Conservation (phyloP, 2,797 vertebrate genomes). For the Gymnocypris eckloni region DNA sequence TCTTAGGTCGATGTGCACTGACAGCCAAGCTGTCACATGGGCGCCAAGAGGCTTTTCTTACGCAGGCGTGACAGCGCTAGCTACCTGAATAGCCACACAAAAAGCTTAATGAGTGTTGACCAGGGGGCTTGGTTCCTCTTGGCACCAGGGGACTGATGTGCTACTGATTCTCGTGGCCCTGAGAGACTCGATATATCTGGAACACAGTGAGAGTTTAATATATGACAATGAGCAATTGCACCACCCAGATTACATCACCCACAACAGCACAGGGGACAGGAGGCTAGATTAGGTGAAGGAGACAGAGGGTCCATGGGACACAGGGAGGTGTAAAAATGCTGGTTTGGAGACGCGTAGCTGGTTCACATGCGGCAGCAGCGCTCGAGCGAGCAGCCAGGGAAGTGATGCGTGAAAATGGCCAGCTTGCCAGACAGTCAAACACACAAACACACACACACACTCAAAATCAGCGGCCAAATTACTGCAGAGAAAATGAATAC, state of each 20-base stretch:
- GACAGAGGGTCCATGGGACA: conserved; percentile 49
- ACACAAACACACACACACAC: conserved; percentile 8
- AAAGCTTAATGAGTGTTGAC: conserved; percentile 46
- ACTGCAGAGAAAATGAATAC: conserved; percentile 81
- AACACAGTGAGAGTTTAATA: conserved; percentile 43
- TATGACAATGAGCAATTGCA: conserved; percentile 56
- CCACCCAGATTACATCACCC: conserved; percentile 53
- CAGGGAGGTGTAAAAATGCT: conserved; percentile 27
- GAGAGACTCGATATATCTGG: conserved; percentile 38
- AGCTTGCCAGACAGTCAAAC: conserved; percentile 38
- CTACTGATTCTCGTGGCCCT: not conserved
- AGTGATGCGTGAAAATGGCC: conserved; percentile 47
- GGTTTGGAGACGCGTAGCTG: conserved; percentile 75
- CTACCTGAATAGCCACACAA: conserved; percentile 41
- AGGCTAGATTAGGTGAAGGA: conserved; percentile 45
- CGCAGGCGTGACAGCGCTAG: not conserved
- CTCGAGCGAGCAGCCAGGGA: conserved; percentile 48
- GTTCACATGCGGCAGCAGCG: conserved; percentile 76
- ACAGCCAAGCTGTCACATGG: conserved; percentile 30
- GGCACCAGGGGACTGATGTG: conserved; percentile 6
- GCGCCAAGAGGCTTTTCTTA: conserved; percentile 3
- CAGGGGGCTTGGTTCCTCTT: conserved; percentile 31
- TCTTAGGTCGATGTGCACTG: conserved; percentile 30
- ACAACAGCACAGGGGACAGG: conserved; percentile 11
- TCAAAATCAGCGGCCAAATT: conserved; percentile 65